Conservation (phyloP, 2,113 vertebrate species). For the Acrocephalus kingi region DNA sequence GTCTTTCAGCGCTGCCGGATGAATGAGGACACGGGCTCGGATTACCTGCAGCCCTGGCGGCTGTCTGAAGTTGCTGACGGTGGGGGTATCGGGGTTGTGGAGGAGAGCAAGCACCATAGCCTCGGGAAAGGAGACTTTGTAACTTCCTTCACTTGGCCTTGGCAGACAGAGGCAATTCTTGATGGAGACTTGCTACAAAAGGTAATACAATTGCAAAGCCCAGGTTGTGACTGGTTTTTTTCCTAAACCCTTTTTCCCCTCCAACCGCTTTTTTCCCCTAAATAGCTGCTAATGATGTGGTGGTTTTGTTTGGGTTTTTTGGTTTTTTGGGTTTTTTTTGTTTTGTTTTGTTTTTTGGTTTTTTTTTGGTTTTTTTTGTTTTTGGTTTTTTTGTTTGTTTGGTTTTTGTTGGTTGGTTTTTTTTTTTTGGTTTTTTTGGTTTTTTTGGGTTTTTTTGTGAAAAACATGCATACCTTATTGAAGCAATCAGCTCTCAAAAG, state of each 20-base stretch:
- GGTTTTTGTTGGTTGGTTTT: too few relatives aligned
- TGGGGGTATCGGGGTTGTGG: slow-evolving; percentile 87
- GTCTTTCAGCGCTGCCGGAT: slow-evolving; percentile 87
- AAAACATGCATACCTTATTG: not conserved
- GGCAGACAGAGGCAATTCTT: slow-evolving; percentile 86
- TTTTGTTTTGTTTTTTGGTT: too few relatives aligned
- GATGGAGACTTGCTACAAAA: slow-evolving; percentile 82
- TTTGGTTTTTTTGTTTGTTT: too few relatives aligned
- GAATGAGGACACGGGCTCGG: slow-evolving; percentile 88
- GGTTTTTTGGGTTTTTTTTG: too few relatives aligned
- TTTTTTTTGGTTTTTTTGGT: too few relatives aligned
- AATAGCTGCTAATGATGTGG: not conserved
- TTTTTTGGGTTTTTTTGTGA: not conserved
- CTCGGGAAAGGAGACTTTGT: slow-evolving; percentile 80
- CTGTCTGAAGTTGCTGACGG: slow-evolving; percentile 84
- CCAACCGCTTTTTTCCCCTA: not conserved
- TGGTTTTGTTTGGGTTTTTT: too few relatives aligned
- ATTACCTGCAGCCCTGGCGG: slow-evolving; percentile 86
- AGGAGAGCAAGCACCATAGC: slow-evolving; percentile 78
- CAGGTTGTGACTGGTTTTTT: not conserved
- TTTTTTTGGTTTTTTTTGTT: too few relatives aligned
- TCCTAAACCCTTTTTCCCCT: not conserved
- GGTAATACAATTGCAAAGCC: slow-evolving; percentile 69
- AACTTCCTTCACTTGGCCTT: slow-evolving; percentile 89
- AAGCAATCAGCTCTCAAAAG: not conserved